phyloP scores from a whole-genome alignment of 1,140 invertebrate species.

The Carcinoscorpius rotundicauda region DNA sequence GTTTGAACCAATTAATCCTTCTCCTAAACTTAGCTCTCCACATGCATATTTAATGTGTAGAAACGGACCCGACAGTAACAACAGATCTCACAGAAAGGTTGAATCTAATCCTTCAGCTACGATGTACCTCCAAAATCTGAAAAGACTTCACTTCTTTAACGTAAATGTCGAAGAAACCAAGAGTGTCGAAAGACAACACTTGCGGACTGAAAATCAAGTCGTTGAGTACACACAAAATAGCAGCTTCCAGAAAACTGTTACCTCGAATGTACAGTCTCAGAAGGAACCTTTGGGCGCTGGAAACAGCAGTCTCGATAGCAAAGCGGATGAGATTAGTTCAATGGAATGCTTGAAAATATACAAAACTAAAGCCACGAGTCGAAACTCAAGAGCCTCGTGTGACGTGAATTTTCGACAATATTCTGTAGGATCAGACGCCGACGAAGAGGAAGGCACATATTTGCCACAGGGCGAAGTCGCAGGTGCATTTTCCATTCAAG shows the following conservation, averaged over 20 bases:
- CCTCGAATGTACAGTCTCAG: no score
- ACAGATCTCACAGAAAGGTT: constrained; percentile 24
- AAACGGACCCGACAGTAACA: constrained; percentile 28
- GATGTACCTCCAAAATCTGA: constrained; percentile 13
- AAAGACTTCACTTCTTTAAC: constrained; percentile 7
- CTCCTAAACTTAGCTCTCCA: constrained; percentile 12
- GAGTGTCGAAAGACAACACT: constrained; percentile 6
- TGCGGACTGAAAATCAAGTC: no score
- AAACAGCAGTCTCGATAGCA: no score
- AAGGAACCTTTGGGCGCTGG: no score
- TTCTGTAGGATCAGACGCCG: background rate
- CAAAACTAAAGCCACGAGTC: constrained; percentile 3
- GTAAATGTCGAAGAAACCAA: constrained; percentile 20
- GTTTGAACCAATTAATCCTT: background rate
- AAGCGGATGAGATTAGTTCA: no score
- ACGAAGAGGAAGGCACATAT: background rate
- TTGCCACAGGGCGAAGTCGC: background rate
- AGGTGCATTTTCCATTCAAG: constrained; percentile 37
- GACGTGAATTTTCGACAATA: background rate
- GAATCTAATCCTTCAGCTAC: constrained; percentile 17
- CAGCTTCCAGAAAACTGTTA: no score
- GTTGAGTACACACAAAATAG: no score
- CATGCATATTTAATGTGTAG: constrained; percentile 20
- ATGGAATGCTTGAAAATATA: background rate
- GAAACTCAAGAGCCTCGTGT: constrained; percentile 4